Evolutionary conservation across 2,113 vertebrate species (phyloP).

Genomic region (Apistogramma diplotaenia): DNA sequence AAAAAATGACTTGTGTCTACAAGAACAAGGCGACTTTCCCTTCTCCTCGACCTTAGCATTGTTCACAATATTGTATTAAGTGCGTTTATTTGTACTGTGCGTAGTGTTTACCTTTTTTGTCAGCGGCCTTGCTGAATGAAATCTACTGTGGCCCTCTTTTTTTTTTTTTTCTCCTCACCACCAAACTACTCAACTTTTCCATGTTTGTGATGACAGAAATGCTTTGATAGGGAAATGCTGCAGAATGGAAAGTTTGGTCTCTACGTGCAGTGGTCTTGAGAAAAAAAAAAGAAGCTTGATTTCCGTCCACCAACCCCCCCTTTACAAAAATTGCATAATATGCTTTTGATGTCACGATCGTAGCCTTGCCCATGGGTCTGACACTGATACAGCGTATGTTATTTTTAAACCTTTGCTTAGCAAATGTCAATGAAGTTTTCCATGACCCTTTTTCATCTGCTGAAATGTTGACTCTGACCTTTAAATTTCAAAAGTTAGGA

Average conservation of each 20-base stretch:
- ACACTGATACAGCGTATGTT: constrained; percentile 67
- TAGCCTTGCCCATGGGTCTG: constrained; percentile 59
- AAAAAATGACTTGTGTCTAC: background rate
- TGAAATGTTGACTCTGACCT: constrained; percentile 66
- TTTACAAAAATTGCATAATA: constrained; percentile 69
- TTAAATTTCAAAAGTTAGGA: constrained; percentile 59
- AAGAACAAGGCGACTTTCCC: background rate
- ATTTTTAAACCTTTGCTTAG: constrained; percentile 75
- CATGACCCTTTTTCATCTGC: constrained; percentile 66
- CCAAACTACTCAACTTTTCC: constrained; percentile 48
- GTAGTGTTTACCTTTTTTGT: constrained; percentile 7
- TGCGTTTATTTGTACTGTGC: background rate
- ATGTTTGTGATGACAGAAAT: constrained; percentile 40
- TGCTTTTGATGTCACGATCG: constrained; percentile 65
- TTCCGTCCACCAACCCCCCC: constrained; percentile 57
- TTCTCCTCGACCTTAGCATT: background rate
- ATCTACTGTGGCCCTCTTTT: background rate
- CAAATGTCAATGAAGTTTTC: constrained; percentile 75
- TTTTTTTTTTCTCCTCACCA: constrained; percentile 7
- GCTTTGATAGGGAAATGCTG: constrained; percentile 47
- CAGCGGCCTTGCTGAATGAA: background rate
- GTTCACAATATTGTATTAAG: background rate
- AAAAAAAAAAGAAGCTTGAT: constrained; percentile 23
- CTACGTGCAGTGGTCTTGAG: constrained; percentile 54
- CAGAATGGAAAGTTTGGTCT: constrained; percentile 66